Conservation (phyloP, 64 coral and sea anemone genomes). For the Montipora foliosa region DNA sequence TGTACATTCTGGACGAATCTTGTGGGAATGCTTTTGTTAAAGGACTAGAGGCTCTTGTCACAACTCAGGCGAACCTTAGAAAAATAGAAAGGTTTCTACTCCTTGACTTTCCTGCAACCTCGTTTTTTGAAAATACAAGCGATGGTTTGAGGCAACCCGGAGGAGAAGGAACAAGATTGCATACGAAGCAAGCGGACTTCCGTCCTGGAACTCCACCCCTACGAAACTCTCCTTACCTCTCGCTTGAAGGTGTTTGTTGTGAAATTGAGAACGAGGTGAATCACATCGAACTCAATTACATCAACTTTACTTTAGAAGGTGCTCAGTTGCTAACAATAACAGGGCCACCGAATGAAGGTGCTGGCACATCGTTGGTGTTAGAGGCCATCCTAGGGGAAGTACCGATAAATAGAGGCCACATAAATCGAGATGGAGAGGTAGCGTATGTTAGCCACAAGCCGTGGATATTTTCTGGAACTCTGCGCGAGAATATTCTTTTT, state of each 20-base stretch:
- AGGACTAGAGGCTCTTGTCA: not conserved
- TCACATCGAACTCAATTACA: constrained; percentile 54
- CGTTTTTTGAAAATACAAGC: not conserved
- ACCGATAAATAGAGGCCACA: constrained; percentile 7
- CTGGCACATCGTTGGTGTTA: constrained; percentile 63
- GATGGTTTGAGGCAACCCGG: not conserved
- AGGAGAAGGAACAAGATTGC: not conserved
- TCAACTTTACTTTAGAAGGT: constrained; percentile 56
- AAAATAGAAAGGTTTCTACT: constrained; percentile 29
- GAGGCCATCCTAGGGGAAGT: constrained; percentile 69
- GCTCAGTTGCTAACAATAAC: constrained; percentile 61
- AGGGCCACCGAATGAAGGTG: constrained; percentile 45
- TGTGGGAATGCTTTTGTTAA: constrained; percentile 16
- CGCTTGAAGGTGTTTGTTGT: constrained; percentile 44
- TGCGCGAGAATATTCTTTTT: constrained; percentile 76
- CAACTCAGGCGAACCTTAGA: not conserved
- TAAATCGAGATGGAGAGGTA: constrained; percentile 50
- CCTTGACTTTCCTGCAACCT: not conserved
- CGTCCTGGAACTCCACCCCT: not conserved
- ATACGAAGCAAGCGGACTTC: not conserved
- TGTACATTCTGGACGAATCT: constrained; percentile 5
- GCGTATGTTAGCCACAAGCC: constrained; percentile 56
- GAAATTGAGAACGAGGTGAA: constrained; percentile 10
- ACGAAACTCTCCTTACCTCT: constrained; percentile 31
- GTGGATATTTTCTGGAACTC: constrained; percentile 75